A percentile compares a stretch with the other conserved stretches of the same genome.
Conservation (phyloP, 2,797 vertebrate genomes). For the Falco berigora region DNA sequence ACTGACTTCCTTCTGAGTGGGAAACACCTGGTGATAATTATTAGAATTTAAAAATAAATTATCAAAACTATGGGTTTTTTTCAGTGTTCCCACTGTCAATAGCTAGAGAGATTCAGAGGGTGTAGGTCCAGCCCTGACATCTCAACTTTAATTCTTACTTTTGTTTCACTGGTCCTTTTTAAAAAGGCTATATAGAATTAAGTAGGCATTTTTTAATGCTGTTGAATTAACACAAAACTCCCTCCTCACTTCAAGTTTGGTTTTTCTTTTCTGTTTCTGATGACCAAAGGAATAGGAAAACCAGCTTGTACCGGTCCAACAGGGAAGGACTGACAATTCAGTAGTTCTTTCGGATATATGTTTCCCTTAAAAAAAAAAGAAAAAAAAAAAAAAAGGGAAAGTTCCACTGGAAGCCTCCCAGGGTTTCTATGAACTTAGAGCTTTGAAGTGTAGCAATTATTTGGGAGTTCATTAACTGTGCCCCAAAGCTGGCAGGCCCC, state of each 20-base stretch:
- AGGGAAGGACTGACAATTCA: background rate
- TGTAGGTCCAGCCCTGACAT: background rate
- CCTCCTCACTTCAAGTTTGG: background rate
- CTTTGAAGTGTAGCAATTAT: background rate
- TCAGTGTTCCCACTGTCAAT: background rate
- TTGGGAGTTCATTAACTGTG: background rate
- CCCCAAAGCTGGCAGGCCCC: background rate
- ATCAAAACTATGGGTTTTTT: background rate
- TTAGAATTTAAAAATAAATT: background rate
- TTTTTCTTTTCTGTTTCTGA: background rate
- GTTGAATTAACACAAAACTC: background rate
- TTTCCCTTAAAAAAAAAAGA: background rate
- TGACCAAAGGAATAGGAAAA: background rate
- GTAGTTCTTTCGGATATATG: background rate
- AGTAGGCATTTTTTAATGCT: background rate
- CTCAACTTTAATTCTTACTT: background rate
- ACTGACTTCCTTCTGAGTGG: background rate
- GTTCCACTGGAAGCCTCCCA: background rate
- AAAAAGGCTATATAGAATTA: background rate
- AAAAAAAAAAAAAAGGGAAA: too few relatives aligned
- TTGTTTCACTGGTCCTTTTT: background rate
- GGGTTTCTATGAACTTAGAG: background rate
- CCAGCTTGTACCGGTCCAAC: background rate
- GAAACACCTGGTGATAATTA: background rate
- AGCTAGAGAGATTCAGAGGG: background rate